A percentile compares a stretch with the other conserved stretches of the same genome.
Evolutionary conservation across 2,113 vertebrate genomes (phyloP).

Genomic region (Pteropus alecto): DNA sequence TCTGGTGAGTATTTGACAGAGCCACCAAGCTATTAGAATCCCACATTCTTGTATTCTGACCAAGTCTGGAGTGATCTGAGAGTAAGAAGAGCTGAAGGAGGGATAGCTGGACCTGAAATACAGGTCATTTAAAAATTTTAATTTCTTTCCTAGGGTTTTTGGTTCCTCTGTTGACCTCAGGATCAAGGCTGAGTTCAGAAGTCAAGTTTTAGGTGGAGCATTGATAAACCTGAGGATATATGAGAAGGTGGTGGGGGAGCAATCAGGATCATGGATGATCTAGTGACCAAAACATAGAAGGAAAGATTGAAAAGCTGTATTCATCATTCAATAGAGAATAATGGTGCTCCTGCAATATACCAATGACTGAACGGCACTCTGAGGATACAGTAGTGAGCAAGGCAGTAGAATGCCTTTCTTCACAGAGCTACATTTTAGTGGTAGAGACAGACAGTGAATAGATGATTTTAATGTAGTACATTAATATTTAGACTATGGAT

Average conservation of each 20-base stretch:
- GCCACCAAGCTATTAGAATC: neutral
- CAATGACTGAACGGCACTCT: neutral
- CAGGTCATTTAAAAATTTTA: neutral
- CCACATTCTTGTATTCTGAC: neutral
- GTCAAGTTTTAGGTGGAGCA: neutral
- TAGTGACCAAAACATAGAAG: neutral
- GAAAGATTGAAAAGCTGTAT: neutral
- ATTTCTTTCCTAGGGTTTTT: neutral
- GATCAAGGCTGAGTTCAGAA: neutral
- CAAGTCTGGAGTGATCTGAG: neutral
- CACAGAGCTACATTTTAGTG: neutral
- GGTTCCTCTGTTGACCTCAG: neutral
- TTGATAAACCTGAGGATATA: neutral
- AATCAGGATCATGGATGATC: neutral
- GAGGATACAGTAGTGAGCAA: neutral
- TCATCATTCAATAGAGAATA: neutral
- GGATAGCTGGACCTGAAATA: neutral
- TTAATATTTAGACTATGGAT: constrained; percentile 45
- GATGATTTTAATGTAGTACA: neutral
- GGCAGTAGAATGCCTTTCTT: neutral
- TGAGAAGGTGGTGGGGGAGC: neutral
- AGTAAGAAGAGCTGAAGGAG: neutral
- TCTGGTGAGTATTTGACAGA: neutral
- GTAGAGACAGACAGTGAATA: neutral
- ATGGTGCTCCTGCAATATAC: neutral